Base-by-base conservation (phyloP, 2,797 vertebrate genomes). In the Garrulus glandarius region DNA sequence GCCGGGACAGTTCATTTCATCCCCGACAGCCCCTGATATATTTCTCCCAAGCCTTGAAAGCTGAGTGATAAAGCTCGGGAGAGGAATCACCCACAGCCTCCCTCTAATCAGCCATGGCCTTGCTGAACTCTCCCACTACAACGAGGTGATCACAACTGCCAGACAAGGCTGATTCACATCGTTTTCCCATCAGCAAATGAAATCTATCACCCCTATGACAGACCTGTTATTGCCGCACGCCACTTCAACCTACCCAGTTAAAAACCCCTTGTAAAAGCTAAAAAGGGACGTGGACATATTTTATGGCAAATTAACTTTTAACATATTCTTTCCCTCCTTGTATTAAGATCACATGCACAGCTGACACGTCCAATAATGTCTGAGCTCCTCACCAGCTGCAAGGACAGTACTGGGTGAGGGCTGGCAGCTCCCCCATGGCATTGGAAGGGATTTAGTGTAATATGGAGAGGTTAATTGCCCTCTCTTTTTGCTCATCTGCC, bases 221-320 rank as follows among this genome's bases (percentile, higher is more conserved):
- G 91, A 36, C 24, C 87, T 9, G 87, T 83, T 93, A 94, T 69
- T 96, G 84, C 93, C 2, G 18, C 82, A 85, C 78, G 92, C 86
- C 81, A 34, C 87, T 94, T 67, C 81, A 59, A 17, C 71, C 87
- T 63, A 37, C 61, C 67, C 74, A 9, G 52, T 79, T 88, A 93
- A 92, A 94, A 95, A 75, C 9, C 23, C 29, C 86, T 86, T 81
- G 84, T 72, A 80, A 93, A 92, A 93, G 76, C 43, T 32, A 32
- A 59, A 87, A 86, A 78, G 65, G 70, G 79, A 81, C 44, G n/a
- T 70, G 63, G 74, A 87, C 18, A 30, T 94, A 94, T 93, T 96
- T 96, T 92, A 96, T 95, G 83, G 91, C 70, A 95, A 94, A 97
- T 96, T 95, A 94, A 89, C 91, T 94, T 94, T 57, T 71, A 84